Percentiles rank a stretch among this genome's conserved stretches.
These are phyloP conservation scores for Mandrillus leucophaeus DNA, from an alignment of 2,113 vertebrate genomes.

Conservation along the genomic window DNA sequence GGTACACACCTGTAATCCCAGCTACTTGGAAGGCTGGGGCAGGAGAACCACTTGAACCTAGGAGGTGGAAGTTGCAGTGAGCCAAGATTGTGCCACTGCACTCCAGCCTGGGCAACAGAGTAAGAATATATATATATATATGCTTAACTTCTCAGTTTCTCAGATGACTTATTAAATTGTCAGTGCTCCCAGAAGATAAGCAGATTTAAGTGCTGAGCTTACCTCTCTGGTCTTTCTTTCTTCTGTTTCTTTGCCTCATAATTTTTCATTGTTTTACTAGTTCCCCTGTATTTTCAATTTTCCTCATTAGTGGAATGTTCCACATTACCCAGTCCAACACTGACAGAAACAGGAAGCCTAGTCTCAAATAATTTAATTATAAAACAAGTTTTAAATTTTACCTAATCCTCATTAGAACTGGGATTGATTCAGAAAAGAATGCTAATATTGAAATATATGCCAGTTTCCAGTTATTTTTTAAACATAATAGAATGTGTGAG, in stretches of 20 bases:
- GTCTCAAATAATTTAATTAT: slow-evolving; percentile 26
- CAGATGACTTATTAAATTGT: neutral
- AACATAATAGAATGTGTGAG: neutral
- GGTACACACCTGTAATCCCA: no score
- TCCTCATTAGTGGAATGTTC: neutral
- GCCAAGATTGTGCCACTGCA: no score
- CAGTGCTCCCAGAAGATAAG: neutral
- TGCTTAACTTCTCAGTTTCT: neutral
- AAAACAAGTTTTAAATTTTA: slow-evolving; percentile 31
- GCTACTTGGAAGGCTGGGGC: no score
- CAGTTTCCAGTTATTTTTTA: neutral
- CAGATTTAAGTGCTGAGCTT: neutral
- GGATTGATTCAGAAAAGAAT: slow-evolving; percentile 19
- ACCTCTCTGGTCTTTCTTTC: neutral
- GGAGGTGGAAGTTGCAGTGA: no score
- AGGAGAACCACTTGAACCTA: no score
- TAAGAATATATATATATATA: no score
- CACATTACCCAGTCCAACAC: neutral
- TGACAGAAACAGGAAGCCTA: neutral
- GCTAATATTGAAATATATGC: neutral
- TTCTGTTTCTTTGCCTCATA: neutral
- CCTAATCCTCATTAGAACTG: neutral
- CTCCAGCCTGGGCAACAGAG: no score
- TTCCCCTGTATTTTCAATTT: neutral
- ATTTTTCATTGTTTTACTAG: neutral